Base-by-base conservation (phyloP, 2,888 invertebrate genomes). In the Morpho deidamia region DNA sequence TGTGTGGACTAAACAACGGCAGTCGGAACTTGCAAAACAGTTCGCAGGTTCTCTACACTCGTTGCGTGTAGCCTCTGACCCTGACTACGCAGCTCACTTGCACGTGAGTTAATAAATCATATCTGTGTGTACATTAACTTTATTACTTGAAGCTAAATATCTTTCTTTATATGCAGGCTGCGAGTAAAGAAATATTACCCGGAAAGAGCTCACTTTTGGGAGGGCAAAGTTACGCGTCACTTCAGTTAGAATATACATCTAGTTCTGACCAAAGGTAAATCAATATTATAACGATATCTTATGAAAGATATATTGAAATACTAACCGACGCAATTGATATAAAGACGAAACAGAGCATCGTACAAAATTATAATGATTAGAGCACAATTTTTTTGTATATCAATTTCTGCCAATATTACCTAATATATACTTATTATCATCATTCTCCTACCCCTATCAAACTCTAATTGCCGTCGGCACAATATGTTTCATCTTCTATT, bases 1-100 rank as follows among this genome's bases (percentile, higher is more conserved):
- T 0, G 90, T 94, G 9, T 94, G 92, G 83, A 93, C 94, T 0
- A 81, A 90, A 65, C 90, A 92, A 52, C 91, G 93, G 23, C 93
- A 93, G 69, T 66, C 74, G 0, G 92, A 93, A 51, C 76, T 94
- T 0, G 90, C 91, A 0, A 92, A 91, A 81, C 81, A 94, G 40
- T 84, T 94, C 42, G 78, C 90, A 8, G 91, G 92, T 0, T 88
- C 93, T 0, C 73, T 93, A 7, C 83, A 90, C 55, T 93, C 94
- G 0, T 67, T 94, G 44, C 82, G 92, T 23, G 76, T 90, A 9
- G 91, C 93, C 0, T 92, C 93, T 0, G 85, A 89, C 37, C 85
- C 90, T 40, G 92, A 92, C 4, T 91, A 91, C 43, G 89, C 78
- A 0, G 64, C 69, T 7, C 79, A 82, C 58, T 67, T 71, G 0